Evolutionary conservation across 2,797 vertebrate species (phyloP).

Genomic region (Hemitrygon akajei): DNA sequence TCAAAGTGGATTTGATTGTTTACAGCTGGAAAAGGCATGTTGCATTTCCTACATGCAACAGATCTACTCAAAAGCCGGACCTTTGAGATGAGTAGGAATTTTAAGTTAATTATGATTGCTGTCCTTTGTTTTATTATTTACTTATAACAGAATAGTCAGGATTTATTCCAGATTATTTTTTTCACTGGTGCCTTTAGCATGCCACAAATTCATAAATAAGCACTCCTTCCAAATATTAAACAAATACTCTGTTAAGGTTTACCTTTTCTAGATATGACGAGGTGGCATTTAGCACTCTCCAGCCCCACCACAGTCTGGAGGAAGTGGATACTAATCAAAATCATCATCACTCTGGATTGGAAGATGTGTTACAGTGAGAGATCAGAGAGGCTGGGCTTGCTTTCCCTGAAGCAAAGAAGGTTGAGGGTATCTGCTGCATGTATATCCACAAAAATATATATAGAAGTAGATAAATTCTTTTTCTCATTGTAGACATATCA

Average conservation of each 20-base stretch:
- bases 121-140: constrained; percentile 40
- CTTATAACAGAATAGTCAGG: constrained; percentile 10
- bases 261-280: not conserved
- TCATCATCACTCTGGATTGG: not conserved
- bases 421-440: no score
- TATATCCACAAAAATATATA: no score
- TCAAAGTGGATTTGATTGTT: not conserved
- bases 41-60: constrained; percentile 19
- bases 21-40: constrained; percentile 30
- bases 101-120: constrained; percentile 57
- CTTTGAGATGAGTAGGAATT: constrained; percentile 40
- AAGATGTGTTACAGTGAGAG: no score
- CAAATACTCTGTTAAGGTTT: not conserved
- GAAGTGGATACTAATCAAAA: no score
- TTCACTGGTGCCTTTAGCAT: constrained; percentile 36
- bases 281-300: not conserved
- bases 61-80: constrained; percentile 36
- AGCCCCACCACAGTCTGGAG: not conserved
- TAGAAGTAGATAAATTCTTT: no score
- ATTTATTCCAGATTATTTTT: not conserved
- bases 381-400: no score
- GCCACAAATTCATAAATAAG: constrained; percentile 3
- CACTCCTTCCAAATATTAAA: not conserved
- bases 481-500: no score
- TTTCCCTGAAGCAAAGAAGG: no score